Evolutionary conservation across 2,888 invertebrate species (phyloP).

Genomic region (Griposia aprilina): DNA sequence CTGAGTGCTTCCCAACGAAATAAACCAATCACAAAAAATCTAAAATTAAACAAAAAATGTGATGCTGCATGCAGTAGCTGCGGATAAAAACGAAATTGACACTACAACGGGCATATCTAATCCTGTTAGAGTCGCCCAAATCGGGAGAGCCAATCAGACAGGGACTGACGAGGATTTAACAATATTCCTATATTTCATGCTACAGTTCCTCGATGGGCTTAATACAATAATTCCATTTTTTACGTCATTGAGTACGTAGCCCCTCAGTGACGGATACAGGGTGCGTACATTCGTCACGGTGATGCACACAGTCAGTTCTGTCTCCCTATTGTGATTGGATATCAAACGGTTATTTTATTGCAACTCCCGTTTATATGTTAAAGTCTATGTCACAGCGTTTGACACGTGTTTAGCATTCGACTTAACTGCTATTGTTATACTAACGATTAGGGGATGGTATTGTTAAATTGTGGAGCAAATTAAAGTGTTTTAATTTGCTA

Average conservation of each 20-base stretch:
- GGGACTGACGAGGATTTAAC: conserved; percentile 74
- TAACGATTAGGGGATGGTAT: conserved; percentile 81
- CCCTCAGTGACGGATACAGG: conserved; percentile 78
- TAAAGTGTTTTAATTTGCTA: conserved; percentile 60
- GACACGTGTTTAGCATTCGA: conserved; percentile 89
- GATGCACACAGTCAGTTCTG: conserved; percentile 74
- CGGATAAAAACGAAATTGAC: conserved; percentile 61
- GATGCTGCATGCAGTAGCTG: conserved; percentile 2
- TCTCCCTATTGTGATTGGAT: conserved; percentile 81
- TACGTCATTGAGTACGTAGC: conserved; percentile 80
- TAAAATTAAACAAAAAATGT: conserved; percentile 25
- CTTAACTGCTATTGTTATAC: conserved; percentile 84
- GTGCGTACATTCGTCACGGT: conserved; percentile 83
- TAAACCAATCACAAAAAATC: conserved; percentile 4
- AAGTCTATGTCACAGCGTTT: conserved; percentile 85
- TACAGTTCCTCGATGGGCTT: conserved; percentile 80
- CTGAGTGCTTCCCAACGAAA: conserved; percentile 14
- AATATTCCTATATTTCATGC: conserved; percentile 84
- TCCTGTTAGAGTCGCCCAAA: conserved; percentile 58
- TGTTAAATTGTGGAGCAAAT: conserved; percentile 66
- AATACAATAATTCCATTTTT: conserved; percentile 82
- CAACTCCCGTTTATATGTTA: conserved; percentile 82
- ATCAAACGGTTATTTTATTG: conserved; percentile 86
- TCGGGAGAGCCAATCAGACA: conserved; percentile 60
- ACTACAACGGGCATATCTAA: conserved; percentile 62